A percentile compares a stretch with the other conserved stretches of the same genome.
phyloP scores from a whole-genome alignment of 2,888 invertebrate species.

The Oscheius sp. region DNA sequence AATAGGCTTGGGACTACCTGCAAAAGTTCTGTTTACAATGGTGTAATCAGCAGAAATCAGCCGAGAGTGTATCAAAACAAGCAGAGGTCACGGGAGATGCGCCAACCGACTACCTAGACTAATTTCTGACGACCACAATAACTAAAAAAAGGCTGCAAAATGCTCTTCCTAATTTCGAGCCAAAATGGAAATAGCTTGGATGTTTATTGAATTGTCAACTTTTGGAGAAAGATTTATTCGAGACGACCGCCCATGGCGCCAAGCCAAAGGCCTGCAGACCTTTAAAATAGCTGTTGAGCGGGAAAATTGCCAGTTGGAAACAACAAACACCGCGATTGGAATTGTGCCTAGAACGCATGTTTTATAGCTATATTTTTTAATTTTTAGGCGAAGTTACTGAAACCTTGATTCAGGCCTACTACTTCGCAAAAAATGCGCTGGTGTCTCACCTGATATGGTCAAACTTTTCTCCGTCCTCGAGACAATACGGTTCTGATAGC shows the following conservation, averaged over 20 bases:
- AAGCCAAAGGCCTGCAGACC: constrained; percentile 25
- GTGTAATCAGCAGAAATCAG: background rate
- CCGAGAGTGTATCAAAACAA: background rate
- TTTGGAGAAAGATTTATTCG: background rate
- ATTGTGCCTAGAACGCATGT: too few relatives aligned
- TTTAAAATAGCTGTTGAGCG: constrained; percentile 28
- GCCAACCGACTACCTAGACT: background rate
- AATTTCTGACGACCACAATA: background rate
- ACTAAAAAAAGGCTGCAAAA: background rate
- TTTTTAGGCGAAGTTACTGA: too few relatives aligned
- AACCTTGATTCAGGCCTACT: too few relatives aligned
- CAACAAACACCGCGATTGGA: too few relatives aligned
- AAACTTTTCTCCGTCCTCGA: too few relatives aligned
- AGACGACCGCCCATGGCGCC: constrained; percentile 33
- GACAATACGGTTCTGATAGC: too few relatives aligned
- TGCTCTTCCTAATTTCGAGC: background rate
- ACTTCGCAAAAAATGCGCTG: too few relatives aligned
- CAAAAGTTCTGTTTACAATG: constrained; percentile 2
- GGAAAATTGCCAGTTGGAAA: background rate
- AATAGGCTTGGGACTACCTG: constrained; percentile 30
- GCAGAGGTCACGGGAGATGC: background rate
- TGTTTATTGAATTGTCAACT: background rate
- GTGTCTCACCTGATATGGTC: too few relatives aligned
- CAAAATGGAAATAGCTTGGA: background rate
- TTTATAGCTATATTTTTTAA: too few relatives aligned